These are phyloP conservation scores for Pomacea maculata DNA, from an alignment of 1,140 invertebrate genomes.

Conservation along the genomic window DNA sequence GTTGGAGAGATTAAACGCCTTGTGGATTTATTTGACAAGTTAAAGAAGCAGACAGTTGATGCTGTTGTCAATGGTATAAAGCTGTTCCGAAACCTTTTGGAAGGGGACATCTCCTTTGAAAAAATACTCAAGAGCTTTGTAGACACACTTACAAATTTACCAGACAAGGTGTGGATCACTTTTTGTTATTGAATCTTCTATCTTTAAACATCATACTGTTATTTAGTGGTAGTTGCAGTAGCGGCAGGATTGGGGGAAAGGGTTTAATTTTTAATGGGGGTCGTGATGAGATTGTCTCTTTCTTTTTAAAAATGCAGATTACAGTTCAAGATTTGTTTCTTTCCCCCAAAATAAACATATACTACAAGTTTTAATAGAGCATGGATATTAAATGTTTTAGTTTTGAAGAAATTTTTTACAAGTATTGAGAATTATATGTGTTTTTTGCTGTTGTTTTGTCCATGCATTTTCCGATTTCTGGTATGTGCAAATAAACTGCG, in stretches of 20 bases:
- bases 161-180: slow-evolving; percentile 29
- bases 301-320: not conserved
- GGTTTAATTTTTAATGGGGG: not conserved
- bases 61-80: slow-evolving; percentile 29
- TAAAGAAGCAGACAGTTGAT: slow-evolving; percentile 31
- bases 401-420: too few species aligned
- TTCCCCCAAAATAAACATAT: too few species aligned
- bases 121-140: slow-evolving; percentile 31
- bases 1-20: slow-evolving; percentile 32
- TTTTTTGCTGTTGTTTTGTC: too few species aligned
- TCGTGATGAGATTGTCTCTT: not conserved
- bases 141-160: slow-evolving; percentile 33
- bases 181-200: too few species aligned
- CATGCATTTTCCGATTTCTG: too few species aligned
- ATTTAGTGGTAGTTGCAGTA: too few species aligned
- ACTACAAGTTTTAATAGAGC: too few species aligned
- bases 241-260: not conserved
- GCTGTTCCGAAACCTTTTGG: slow-evolving; percentile 32
- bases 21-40: slow-evolving; percentile 38
- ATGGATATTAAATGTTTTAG: too few species aligned
- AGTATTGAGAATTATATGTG: too few species aligned
- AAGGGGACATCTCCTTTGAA: slow-evolving; percentile 24
- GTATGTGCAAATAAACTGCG: too few species aligned
- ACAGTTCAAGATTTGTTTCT: too few species aligned
- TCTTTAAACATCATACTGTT: too few species aligned